phyloP scores from a whole-genome alignment of 2,113 vertebrate species.

The Platichthys flesus region DNA sequence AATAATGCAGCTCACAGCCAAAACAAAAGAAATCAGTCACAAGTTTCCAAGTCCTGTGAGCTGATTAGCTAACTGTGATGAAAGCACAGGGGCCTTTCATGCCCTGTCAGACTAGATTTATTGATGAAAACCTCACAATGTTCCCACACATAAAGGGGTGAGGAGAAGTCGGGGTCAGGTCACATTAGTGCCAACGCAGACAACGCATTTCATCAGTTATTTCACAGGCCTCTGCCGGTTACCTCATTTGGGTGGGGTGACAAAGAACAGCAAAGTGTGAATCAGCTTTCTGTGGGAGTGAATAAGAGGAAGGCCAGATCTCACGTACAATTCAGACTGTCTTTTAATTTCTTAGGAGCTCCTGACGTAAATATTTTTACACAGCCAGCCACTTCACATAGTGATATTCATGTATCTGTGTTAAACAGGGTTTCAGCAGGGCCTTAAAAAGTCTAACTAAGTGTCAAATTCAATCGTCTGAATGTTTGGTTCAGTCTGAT shows the following conservation, averaged over 20 bases:
- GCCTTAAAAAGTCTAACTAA: too few relatives aligned
- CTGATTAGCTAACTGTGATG: slow-evolving; percentile 28
- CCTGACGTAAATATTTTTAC: slow-evolving; percentile 7
- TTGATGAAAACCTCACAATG: too few relatives aligned
- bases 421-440: too few relatives aligned
- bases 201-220: slow-evolving; percentile 29
- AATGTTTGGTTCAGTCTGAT: too few relatives aligned
- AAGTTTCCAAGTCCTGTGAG: slow-evolving; percentile 41
- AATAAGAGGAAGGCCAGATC: neutral
- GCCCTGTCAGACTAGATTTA: neutral
- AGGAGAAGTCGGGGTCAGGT: too few relatives aligned
- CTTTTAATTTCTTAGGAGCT: neutral
- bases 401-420: neutral
- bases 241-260: slow-evolving; percentile 47
- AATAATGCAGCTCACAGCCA: slow-evolving; percentile 42
- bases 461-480: too few relatives aligned
- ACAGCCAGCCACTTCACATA: neutral
- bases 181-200: neutral
- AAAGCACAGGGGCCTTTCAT: slow-evolving; percentile 30
- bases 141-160: too few relatives aligned
- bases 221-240: slow-evolving; percentile 42
- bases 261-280: slow-evolving; percentile 48
- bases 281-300: slow-evolving; percentile 39
- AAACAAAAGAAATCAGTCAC: slow-evolving; percentile 35
- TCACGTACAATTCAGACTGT: neutral